Evolutionary conservation across 2,888 invertebrate genomes (phyloP).

Genomic region (Acleris cristana): DNA sequence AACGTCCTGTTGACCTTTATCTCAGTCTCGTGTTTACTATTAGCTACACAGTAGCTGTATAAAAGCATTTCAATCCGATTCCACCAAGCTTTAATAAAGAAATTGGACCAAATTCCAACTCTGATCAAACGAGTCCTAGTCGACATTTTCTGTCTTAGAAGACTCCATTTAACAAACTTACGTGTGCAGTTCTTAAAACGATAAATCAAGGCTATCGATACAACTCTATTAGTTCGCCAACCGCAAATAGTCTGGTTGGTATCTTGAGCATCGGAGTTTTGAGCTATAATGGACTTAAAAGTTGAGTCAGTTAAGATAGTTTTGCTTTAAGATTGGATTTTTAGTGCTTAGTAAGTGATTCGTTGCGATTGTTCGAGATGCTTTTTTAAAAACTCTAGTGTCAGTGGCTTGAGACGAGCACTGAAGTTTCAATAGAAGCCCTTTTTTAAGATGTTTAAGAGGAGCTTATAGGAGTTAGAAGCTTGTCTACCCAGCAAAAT

Average conservation of each 20-base stretch:
- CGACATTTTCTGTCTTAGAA: conserved; percentile 1
- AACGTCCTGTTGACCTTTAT: too few species aligned
- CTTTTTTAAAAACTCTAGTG: not conserved
- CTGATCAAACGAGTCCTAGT: not conserved
- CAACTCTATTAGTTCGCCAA: not conserved
- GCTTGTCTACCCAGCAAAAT: too few species aligned
- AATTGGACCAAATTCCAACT: not conserved
- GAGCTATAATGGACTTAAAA: conserved; percentile 2
- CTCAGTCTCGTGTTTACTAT: too few species aligned
- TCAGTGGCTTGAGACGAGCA: not conserved
- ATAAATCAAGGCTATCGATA: conserved; percentile 5
- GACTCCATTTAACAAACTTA: conserved; percentile 1
- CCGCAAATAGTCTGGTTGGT: conserved; percentile 3
- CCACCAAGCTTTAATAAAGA: conserved; percentile 6
- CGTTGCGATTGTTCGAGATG: not conserved
- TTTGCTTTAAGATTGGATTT: not conserved
- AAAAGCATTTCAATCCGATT: too few species aligned
- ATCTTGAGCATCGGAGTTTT: not conserved
- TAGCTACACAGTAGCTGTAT: too few species aligned
- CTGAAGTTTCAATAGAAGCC: not conserved
- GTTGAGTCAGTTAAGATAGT: not conserved
- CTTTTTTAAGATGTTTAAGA: too few species aligned
- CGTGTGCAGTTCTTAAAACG: not conserved
- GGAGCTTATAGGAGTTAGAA: too few species aligned
- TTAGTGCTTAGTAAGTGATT: conserved; percentile 13